Conservation (phyloP, 2,888 invertebrate genomes). For the Synanthedon vespiformis region DNA sequence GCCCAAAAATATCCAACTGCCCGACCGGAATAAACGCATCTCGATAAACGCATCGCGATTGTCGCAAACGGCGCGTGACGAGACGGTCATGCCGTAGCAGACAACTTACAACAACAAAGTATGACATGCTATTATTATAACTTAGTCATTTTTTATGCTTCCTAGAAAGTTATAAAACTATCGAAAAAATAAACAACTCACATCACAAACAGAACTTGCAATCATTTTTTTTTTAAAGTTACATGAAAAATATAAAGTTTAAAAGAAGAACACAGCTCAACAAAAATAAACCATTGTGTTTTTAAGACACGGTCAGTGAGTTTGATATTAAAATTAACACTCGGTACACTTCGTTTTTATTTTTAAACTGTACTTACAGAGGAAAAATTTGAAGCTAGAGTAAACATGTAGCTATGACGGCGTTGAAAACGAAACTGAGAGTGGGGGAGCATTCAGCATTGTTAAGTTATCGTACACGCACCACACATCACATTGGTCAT, state of each 20-base stretch:
- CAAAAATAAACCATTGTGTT: not conserved
- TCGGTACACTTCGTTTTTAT: not conserved
- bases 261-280: too few relatives aligned
- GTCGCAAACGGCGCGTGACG: constrained; percentile 8
- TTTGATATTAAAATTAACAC: not conserved
- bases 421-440: constrained; percentile 36
- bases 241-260: too few relatives aligned
- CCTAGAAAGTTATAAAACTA: too few relatives aligned
- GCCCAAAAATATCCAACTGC: constrained; percentile 45
- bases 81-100: not conserved
- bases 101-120: too few relatives aligned
- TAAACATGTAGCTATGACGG: constrained; percentile 12
- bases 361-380: not conserved
- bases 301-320: not conserved
- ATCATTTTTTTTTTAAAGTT: too few relatives aligned
- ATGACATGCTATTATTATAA: too few relatives aligned
- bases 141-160: too few relatives aligned
- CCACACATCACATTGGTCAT: constrained; percentile 21
- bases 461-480: constrained; percentile 21
- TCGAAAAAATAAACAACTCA: too few relatives aligned
- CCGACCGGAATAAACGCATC: constrained; percentile 38
- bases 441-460: constrained; percentile 12
- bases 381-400: constrained; percentile 3
- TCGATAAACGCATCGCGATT: constrained; percentile 16
- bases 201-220: too few relatives aligned